Evolutionary conservation across 2,797 vertebrate genomes (phyloP).

Genomic region (Ispidina picta): DNA sequence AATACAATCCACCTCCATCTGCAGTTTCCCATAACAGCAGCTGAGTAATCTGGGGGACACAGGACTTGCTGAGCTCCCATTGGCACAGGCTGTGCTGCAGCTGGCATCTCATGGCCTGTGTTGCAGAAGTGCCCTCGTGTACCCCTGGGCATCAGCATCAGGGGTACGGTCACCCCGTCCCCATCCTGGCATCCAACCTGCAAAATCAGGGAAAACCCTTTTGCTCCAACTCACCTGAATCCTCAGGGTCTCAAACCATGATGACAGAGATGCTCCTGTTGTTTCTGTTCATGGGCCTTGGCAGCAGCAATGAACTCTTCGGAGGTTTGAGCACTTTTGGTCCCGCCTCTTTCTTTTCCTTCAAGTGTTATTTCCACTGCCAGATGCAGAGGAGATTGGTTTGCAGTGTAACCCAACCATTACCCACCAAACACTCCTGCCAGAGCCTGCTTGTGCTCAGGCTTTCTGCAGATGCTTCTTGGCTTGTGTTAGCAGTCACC

Average conservation of each 20-base stretch:
- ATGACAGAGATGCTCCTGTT: not conserved
- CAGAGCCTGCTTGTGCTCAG: not conserved
- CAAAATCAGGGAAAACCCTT: not conserved
- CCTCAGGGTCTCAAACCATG: not conserved
- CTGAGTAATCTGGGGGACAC: not conserved
- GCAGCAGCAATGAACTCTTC: not conserved
- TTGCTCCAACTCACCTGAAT: not conserved
- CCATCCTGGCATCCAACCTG: not conserved
- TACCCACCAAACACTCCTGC: not conserved
- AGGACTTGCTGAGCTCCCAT: not conserved
- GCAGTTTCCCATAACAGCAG: not conserved
- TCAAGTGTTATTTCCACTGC: not conserved
- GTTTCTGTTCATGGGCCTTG: not conserved
- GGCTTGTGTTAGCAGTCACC: not conserved
- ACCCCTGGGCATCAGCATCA: not conserved
- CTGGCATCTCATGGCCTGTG: fast-evolving
- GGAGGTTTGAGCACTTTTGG: not conserved
- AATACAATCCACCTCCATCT: not conserved
- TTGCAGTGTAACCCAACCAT: not conserved
- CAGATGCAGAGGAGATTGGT: not conserved
- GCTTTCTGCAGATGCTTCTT: not conserved
- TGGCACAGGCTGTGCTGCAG: not conserved
- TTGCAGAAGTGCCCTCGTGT: not conserved
- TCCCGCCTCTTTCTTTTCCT: not conserved
- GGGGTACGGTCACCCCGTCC: not conserved